phyloP scores from a whole-genome alignment of 2,113 vertebrate genomes.

The Forbesichthys agassizii region DNA sequence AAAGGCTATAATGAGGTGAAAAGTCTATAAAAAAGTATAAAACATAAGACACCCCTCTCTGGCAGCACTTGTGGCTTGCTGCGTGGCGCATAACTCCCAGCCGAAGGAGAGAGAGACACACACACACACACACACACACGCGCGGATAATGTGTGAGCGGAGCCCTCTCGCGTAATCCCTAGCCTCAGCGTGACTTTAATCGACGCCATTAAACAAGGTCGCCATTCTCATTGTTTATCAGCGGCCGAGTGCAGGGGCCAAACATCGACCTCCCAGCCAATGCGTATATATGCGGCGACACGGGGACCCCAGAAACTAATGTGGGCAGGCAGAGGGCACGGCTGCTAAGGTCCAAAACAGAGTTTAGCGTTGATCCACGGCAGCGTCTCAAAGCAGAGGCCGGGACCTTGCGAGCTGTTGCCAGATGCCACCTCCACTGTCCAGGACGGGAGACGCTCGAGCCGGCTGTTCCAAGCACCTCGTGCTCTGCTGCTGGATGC shows the following conservation, averaged over 20 bases:
- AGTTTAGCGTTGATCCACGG: constrained; percentile 27
- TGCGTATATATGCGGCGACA: constrained; percentile 17
- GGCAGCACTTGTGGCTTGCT: too few species aligned
- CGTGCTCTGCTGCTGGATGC: too few species aligned
- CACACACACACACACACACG: too few species aligned
- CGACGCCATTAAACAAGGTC: constrained; percentile 59
- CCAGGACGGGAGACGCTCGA: too few species aligned
- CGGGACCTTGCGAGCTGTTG: neutral
- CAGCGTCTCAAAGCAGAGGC: constrained; percentile 35
- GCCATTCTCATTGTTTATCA: constrained; percentile 55
- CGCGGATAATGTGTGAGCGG: too few species aligned
- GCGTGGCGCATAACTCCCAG: too few species aligned
- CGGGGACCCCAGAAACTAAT: constrained; percentile 44
- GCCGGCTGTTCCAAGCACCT: too few species aligned
- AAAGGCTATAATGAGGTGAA: too few species aligned
- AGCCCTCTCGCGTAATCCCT: constrained; percentile 19
- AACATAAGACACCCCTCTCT: too few species aligned
- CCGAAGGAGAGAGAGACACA: too few species aligned
- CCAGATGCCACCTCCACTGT: too few species aligned
- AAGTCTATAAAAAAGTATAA: too few species aligned
- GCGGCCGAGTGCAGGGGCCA: neutral
- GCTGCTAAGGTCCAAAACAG: constrained; percentile 42
- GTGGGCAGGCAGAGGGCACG: constrained; percentile 37
- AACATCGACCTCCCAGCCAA: constrained; percentile 41
- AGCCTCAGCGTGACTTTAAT: constrained; percentile 59